phyloP scores from a whole-genome alignment of 2,113 vertebrate genomes.

The Brachyhypopomus gauderio region DNA sequence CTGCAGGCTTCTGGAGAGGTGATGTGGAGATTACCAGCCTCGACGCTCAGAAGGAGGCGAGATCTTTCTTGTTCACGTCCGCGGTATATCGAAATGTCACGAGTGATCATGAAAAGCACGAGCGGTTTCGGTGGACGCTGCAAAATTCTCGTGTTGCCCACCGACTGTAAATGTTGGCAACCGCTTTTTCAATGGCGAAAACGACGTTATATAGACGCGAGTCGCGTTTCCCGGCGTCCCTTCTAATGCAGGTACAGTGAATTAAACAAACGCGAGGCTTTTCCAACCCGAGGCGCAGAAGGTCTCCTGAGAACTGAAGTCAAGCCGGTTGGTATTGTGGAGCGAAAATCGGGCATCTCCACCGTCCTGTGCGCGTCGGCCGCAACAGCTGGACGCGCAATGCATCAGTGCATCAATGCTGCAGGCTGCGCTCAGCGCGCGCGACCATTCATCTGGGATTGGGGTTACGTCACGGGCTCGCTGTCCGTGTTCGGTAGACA shows the following conservation, averaged over 20 bases:
- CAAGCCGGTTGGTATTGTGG: background rate
- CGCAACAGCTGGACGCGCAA: slow-evolving; percentile 47
- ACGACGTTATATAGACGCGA: background rate
- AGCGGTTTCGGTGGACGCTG: background rate
- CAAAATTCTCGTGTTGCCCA: background rate
- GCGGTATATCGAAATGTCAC: background rate
- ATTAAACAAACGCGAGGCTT: too few species aligned
- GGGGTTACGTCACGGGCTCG: background rate
- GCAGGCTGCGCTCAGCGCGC: background rate
- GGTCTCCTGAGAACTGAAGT: background rate
- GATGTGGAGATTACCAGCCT: background rate
- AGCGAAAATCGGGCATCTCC: slow-evolving; percentile 8
- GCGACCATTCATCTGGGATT: slow-evolving; percentile 27
- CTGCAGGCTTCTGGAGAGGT: background rate
- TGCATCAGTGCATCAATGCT: slow-evolving; percentile 38
- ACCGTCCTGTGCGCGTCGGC: slow-evolving; percentile 34
- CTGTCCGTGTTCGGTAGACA: background rate
- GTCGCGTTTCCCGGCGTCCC: background rate
- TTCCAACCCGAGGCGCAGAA: background rate
- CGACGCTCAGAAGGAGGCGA: too few species aligned
- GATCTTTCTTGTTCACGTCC: background rate
- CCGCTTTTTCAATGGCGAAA: background rate
- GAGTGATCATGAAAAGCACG: background rate
- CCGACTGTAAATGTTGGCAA: background rate
- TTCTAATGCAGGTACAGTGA: background rate